Conservation (phyloP, 1,140 invertebrate genomes). For the Drosophila equinoxialis region DNA sequence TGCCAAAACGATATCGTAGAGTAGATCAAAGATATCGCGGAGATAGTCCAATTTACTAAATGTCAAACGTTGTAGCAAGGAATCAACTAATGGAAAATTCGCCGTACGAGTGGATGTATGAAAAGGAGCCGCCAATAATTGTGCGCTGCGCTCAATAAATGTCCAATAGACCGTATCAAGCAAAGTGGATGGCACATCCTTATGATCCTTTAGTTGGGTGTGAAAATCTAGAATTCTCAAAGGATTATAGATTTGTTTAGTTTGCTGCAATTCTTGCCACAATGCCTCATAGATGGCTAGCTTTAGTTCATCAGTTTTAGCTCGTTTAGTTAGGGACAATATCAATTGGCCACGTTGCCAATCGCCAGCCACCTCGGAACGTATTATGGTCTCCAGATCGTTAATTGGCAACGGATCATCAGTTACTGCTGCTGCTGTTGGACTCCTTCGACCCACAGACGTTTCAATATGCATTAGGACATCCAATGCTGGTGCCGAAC, state of each 20-base stretch:
- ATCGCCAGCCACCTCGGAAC: slow-evolving; percentile 58
- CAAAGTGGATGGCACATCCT: slow-evolving; percentile 38
- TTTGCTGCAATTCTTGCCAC: slow-evolving; percentile 67
- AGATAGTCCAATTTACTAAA: slow-evolving; percentile 59
- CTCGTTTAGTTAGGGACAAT: slow-evolving; percentile 38
- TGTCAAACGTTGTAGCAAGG: slow-evolving; percentile 45
- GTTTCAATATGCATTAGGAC: slow-evolving; percentile 49
- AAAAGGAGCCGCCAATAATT: slow-evolving; percentile 60
- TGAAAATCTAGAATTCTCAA: slow-evolving; percentile 52
- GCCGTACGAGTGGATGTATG: slow-evolving; percentile 47
- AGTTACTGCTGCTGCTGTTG: not conserved
- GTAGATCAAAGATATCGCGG: slow-evolving; percentile 49
- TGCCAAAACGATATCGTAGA: slow-evolving; percentile 51
- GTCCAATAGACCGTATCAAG: slow-evolving; percentile 25
- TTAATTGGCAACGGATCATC: not conserved
- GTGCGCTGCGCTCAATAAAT: slow-evolving; percentile 53
- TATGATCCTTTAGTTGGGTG: slow-evolving; percentile 23
- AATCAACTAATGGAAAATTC: slow-evolving; percentile 47
- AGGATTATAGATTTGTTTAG: slow-evolving; percentile 60
- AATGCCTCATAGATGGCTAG: slow-evolving; percentile 59
- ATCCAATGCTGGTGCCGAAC: slow-evolving; percentile 37
- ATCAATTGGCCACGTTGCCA: slow-evolving; percentile 50
- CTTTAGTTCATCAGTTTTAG: slow-evolving; percentile 52
- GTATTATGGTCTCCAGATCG: slow-evolving; percentile 50
- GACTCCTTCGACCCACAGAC: not conserved